These are phyloP conservation scores for Eurystomus glaucurus DNA, from an alignment of 2,797 vertebrate genomes.

Conservation along the genomic window DNA sequence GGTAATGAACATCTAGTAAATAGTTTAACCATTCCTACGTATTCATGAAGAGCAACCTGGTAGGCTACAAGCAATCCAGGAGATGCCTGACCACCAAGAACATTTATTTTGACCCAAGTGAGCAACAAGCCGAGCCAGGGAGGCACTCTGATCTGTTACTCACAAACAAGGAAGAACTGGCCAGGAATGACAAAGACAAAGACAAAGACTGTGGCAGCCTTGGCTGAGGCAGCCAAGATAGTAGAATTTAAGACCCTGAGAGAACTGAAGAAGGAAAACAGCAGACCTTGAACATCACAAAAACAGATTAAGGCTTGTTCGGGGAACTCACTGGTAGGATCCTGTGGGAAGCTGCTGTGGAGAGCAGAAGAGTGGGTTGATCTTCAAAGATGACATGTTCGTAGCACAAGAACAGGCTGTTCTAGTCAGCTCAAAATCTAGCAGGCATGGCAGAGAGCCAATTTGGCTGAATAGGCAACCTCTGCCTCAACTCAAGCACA, in stretches of 20 bases:
- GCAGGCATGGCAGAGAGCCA: not conserved
- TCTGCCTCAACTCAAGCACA: not conserved
- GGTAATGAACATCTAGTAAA: conserved; percentile 19
- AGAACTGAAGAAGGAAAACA: not conserved
- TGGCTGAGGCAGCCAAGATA: not conserved
- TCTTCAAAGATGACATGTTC: not conserved
- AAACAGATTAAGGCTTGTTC: not conserved
- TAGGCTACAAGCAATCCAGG: not conserved
- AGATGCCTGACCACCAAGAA: not conserved
- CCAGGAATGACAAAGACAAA: not conserved
- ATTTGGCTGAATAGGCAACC: not conserved
- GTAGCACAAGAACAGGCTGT: not conserved
- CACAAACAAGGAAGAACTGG: not conserved
- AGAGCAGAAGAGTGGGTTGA: conserved; percentile 15
- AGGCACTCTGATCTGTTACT: not conserved
- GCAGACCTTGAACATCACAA: not conserved
- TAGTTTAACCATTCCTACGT: conserved; percentile 28
- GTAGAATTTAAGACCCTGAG: not conserved
- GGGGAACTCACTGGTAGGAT: not conserved
- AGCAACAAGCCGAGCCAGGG: not conserved
- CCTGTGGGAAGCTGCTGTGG: not conserved
- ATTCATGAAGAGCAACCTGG: not conserved
- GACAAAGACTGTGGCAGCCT: not conserved
- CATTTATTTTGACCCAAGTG: not conserved
- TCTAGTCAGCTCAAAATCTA: not conserved